Conservation (phyloP, 64 coral and sea anemone genomes). For the Porites australiensis region DNA sequence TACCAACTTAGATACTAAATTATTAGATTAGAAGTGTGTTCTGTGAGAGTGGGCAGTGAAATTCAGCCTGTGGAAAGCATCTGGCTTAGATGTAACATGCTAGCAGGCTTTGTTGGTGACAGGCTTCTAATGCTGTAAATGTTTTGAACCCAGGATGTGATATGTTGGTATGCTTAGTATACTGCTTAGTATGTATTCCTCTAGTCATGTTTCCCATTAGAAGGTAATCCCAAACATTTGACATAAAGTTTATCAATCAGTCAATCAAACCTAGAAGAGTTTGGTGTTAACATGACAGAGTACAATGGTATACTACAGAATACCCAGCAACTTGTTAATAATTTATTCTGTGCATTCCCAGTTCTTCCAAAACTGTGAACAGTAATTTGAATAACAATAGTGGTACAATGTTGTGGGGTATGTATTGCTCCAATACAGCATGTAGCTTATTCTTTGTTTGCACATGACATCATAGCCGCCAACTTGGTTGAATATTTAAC, state of each 20-base stretch:
- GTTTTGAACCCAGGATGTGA: too few species aligned
- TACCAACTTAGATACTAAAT: too few species aligned
- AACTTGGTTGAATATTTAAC: background rate
- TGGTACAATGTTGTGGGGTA: too few species aligned
- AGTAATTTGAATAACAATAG: constrained; percentile 5
- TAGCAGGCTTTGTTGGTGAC: too few species aligned
- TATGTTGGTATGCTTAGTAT: too few species aligned
- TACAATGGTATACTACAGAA: constrained; percentile 24
- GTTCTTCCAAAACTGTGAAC: background rate
- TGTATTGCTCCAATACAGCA: constrained; percentile 3
- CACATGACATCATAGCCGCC: constrained; percentile 2
- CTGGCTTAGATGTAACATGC: too few species aligned
- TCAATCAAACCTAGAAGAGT: constrained; percentile 33
- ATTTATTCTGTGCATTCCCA: constrained; percentile 4
- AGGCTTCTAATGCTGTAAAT: too few species aligned
- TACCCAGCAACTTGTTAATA: background rate
- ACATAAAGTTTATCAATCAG: constrained; percentile 33
- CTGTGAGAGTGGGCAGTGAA: too few species aligned
- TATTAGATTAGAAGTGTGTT: too few species aligned
- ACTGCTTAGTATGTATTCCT: too few species aligned
- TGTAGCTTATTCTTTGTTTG: constrained; percentile 5
- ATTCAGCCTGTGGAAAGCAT: too few species aligned
- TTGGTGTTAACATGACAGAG: constrained; percentile 26
- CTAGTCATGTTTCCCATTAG: constrained; percentile 16
- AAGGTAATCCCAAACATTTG: constrained; percentile 22